Conservation (phyloP, 2,113 vertebrate species). For the Podilymbus podiceps region DNA sequence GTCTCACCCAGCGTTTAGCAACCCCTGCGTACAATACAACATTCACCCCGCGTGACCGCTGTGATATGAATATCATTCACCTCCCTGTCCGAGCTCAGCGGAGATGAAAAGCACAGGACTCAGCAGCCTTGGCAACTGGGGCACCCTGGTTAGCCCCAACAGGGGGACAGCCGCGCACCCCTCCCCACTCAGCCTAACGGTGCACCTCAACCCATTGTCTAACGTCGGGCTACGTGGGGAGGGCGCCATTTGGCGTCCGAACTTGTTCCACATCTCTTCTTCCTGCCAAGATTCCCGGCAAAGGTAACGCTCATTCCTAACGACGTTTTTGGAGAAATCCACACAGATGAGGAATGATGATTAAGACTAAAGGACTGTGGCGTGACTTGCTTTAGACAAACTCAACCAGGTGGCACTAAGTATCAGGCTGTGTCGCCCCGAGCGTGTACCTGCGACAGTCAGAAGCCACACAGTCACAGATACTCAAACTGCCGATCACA, state of each 20-base stretch:
- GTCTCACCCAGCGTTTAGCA: background rate
- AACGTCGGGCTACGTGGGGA: background rate
- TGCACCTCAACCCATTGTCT: background rate
- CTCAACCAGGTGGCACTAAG: background rate
- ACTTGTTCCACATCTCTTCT: background rate
- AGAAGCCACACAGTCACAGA: background rate
- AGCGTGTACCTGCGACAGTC: background rate
- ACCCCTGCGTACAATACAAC: background rate
- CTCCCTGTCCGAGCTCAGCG: background rate
- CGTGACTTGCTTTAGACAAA: background rate
- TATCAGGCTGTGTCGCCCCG: background rate
- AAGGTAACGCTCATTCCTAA: background rate
- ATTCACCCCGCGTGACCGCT: background rate
- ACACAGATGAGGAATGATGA: background rate
- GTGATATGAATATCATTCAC: background rate
- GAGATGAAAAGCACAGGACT: background rate
- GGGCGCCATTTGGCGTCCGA: background rate
- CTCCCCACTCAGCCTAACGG: background rate
- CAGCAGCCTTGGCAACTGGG: background rate
- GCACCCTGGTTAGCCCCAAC: too few relatives aligned
- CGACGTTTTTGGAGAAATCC: background rate
- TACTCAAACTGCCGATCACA: background rate
- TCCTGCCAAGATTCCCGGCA: background rate
- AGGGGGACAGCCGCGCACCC: background rate
- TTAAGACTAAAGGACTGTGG: background rate